Evolutionary conservation across 2,113 vertebrate species (phyloP).

Genomic region (Podarcis muralis): DNA sequence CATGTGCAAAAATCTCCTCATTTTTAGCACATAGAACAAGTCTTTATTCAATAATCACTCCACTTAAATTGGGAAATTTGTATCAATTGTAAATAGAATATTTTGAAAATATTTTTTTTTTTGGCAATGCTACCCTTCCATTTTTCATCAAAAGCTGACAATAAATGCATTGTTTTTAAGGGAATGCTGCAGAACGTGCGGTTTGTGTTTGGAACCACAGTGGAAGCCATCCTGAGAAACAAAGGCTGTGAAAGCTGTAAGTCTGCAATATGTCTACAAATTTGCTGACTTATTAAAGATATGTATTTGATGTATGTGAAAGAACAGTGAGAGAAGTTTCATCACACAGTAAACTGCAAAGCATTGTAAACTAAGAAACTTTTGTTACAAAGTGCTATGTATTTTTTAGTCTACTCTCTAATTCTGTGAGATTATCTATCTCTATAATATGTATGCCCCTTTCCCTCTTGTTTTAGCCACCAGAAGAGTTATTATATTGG

Average conservation of each 20-base stretch:
- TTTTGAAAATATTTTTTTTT: constrained; percentile 5
- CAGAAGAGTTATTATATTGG: constrained; percentile 85
- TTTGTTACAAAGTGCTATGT: not conserved
- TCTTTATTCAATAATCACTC: not conserved
- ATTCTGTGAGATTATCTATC: constrained; percentile 37
- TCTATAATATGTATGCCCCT: not conserved
- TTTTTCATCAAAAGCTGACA: not conserved
- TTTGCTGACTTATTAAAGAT: constrained; percentile 57
- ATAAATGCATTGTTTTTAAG: constrained; percentile 74
- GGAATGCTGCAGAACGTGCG: constrained; percentile 95
- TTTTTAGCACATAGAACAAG: not conserved
- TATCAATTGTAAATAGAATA: not conserved
- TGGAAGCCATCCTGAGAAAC: constrained; percentile 91
- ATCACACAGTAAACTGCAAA: constrained; percentile 50
- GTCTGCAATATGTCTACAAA: constrained; percentile 55
- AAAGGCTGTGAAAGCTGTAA: constrained; percentile 94
- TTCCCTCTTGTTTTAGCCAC: constrained; percentile 67
- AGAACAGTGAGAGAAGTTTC: constrained; percentile 47
- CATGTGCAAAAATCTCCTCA: not conserved
- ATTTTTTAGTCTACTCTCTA: not conserved
- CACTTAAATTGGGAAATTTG: not conserved
- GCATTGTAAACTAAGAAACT: constrained; percentile 43
- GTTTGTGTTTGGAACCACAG: constrained; percentile 93
- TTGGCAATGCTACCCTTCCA: not conserved
- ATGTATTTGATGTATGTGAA: constrained; percentile 9